These are phyloP conservation scores for Tetragonula carbonaria DNA, from an alignment of 2,888 invertebrate species.

Conservation along the genomic window DNA sequence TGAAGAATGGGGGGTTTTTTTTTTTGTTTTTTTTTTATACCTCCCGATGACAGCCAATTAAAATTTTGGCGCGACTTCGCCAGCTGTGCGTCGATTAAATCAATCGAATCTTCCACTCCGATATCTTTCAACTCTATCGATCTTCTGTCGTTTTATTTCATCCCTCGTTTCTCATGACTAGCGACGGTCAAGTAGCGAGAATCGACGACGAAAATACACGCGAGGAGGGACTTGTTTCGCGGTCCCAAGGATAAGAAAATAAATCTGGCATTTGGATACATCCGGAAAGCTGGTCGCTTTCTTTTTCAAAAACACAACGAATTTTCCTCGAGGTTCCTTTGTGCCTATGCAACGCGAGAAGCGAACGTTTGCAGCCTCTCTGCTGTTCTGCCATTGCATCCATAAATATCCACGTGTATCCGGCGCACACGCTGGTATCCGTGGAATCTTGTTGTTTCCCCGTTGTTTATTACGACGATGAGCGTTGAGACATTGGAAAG, in stretches of 20 bases:
- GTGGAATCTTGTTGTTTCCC: constrained; percentile 34
- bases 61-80: no score
- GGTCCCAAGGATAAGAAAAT: constrained; percentile 27
- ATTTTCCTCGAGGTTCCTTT: background rate
- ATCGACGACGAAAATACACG: background rate
- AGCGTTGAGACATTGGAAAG: background rate
- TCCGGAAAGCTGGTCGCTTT: background rate
- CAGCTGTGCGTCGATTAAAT: constrained; percentile 45
- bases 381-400: constrained; percentile 44
- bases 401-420: constrained; percentile 62
- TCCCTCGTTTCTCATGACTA: background rate
- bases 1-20: no score
- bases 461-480: background rate
- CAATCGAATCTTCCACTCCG: constrained; percentile 40
- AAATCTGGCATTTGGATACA: background rate
- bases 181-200: background rate
- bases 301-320: background rate
- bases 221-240: background rate
- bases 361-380: constrained; percentile 43
- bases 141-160: background rate
- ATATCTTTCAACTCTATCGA: background rate
- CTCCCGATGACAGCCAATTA: no score
- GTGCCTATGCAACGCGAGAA: background rate
- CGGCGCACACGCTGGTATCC: constrained; percentile 21
- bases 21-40: no score